Conservation (phyloP, 1,140 invertebrate genomes). For the Pseudomyrmex pallidus region DNA sequence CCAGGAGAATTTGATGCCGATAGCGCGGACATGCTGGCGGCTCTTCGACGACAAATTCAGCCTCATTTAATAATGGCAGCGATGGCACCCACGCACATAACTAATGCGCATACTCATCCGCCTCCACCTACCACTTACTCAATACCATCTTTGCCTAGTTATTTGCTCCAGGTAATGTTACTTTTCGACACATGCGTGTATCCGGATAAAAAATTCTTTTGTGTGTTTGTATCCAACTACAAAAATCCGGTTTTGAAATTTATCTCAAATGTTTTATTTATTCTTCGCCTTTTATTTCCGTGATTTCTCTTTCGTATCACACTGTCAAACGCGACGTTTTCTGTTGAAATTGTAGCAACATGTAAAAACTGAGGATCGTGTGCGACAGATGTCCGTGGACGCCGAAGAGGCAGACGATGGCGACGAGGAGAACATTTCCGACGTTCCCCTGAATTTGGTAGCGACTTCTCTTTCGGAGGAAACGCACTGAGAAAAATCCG, state of each 20-base stretch:
- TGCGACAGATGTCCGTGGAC: slow-evolving; percentile 59
- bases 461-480: slow-evolving; percentile 83
- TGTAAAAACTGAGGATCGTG: slow-evolving; percentile 77
- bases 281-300: not conserved
- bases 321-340: not conserved
- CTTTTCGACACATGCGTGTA: not conserved
- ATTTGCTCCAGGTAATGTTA: slow-evolving; percentile 83
- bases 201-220: not conserved
- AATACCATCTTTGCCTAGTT: slow-evolving; percentile 77
- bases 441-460: slow-evolving; percentile 84
- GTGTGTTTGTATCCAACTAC: not conserved
- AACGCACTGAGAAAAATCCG: slow-evolving; percentile 77
- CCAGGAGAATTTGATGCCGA: slow-evolving; percentile 83
- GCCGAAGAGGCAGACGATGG: slow-evolving; percentile 74
- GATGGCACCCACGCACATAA: slow-evolving; percentile 78
- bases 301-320: not conserved
- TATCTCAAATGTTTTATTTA: too few relatives aligned
- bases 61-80: slow-evolving; percentile 88
- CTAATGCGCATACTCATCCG: slow-evolving; percentile 68
- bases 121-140: slow-evolving; percentile 75
- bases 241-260: not conserved
- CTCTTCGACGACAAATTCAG: slow-evolving; percentile 88
- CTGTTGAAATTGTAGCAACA: slow-evolving; percentile 68
- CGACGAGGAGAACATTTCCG: slow-evolving; percentile 82
- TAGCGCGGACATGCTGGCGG: slow-evolving; percentile 88